Evolutionary conservation across 2,888 invertebrate species (phyloP).

Genomic region (Euplexia lucipara): DNA sequence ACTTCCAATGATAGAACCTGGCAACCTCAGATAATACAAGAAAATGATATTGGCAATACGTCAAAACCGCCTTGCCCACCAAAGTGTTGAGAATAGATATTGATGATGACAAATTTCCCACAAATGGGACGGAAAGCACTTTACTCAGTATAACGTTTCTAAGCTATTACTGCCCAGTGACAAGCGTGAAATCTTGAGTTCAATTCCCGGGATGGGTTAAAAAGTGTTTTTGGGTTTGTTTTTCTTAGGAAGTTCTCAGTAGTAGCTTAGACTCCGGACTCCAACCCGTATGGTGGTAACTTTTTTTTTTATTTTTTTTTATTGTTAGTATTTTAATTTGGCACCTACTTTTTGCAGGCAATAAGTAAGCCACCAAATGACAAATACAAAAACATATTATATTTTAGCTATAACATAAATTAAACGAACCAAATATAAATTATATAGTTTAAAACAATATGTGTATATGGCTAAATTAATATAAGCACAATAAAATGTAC

Average conservation of each 20-base stretch:
- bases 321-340: too few species aligned
- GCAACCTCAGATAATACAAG: too few species aligned
- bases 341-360: too few species aligned
- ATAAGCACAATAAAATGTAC: constrained; percentile 45
- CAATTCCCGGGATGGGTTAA: too few species aligned
- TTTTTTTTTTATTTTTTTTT: too few species aligned
- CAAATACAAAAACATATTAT: constrained; percentile 38
- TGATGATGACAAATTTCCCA: constrained; percentile 38
- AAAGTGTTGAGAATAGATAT: constrained; percentile 10
- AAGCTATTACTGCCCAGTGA: neutral
- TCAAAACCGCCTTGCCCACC: neutral
- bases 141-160: neutral
- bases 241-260: too few species aligned
- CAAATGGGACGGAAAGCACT: constrained; percentile 8
- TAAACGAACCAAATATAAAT: constrained; percentile 53
- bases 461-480: constrained; percentile 47
- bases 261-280: too few species aligned
- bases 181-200: too few species aligned
- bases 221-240: too few species aligned
- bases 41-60: neutral
- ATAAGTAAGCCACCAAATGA: constrained; percentile 47
- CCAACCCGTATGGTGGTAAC: too few species aligned
- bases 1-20: neutral
- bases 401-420: constrained; percentile 39
- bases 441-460: constrained; percentile 43